Conservation (phyloP, 2,888 invertebrate species). For the Drosophila anomalata region DNA sequence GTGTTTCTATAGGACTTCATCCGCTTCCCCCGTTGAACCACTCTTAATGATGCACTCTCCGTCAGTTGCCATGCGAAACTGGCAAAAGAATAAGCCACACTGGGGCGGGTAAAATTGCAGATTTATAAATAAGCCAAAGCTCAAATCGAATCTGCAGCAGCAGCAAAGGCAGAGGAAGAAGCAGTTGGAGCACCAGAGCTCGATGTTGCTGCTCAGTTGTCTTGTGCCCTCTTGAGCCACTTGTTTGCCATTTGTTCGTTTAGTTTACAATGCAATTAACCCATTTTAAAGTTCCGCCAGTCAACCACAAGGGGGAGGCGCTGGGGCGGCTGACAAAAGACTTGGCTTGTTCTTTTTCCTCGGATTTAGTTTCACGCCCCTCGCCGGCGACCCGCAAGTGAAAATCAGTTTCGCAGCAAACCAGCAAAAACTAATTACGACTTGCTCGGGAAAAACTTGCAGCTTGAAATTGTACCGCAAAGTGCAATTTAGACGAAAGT, state of each 20-base stretch:
- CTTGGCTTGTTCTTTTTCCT: slow-evolving; percentile 46
- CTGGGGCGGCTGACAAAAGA: slow-evolving; percentile 68
- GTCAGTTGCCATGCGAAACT: slow-evolving; percentile 26
- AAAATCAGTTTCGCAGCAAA: slow-evolving; percentile 68
- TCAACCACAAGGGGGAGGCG: slow-evolving; percentile 53
- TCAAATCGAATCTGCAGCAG: slow-evolving; percentile 49
- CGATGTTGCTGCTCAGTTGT: slow-evolving; percentile 7
- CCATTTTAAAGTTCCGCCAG: slow-evolving; percentile 75
- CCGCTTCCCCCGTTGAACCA: slow-evolving; percentile 15
- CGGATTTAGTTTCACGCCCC: slow-evolving; percentile 41
- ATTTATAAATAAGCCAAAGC: slow-evolving; percentile 31
- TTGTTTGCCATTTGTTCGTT: slow-evolving; percentile 76
- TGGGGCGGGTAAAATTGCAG: slow-evolving; percentile 15
- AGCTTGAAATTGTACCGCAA: slow-evolving; percentile 70
- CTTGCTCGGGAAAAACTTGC: slow-evolving; percentile 58
- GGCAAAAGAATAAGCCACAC: not conserved
- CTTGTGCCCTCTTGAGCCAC: slow-evolving; percentile 51
- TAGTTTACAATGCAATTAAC: slow-evolving; percentile 79
- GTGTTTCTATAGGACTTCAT: slow-evolving; percentile 12
- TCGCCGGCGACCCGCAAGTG: slow-evolving; percentile 13
- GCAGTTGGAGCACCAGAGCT: not conserved
- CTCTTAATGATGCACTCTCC: slow-evolving; percentile 57
- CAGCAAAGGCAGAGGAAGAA: not conserved
- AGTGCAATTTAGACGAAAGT: slow-evolving; percentile 68
- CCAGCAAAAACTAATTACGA: slow-evolving; percentile 74